These are phyloP conservation scores for Furcifer pardalis DNA, from an alignment of 2,797 vertebrate genomes.

Conservation along the genomic window DNA sequence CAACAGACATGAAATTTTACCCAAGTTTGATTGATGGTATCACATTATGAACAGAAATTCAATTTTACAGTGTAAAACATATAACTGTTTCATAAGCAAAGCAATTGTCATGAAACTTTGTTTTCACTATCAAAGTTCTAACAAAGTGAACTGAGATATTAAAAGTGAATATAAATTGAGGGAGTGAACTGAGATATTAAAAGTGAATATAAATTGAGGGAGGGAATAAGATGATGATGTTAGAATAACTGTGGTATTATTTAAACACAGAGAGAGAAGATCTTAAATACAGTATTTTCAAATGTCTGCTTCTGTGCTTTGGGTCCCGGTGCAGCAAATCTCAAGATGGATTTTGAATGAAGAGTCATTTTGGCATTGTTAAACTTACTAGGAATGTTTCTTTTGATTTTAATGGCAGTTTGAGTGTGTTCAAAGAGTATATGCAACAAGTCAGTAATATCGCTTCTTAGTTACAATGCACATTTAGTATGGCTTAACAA, in stretches of 20 bases:
- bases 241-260: neutral
- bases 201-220: neutral
- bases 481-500: neutral
- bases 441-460: conserved; percentile 21
- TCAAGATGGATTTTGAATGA: conserved; percentile 21
- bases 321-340: neutral
- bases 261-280: neutral
- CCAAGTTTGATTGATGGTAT: neutral
- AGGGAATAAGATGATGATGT: neutral
- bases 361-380: conserved; percentile 24
- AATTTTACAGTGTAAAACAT: neutral
- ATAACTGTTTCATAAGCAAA: neutral
- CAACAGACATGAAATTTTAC: neutral
- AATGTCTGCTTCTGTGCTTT: conserved; percentile 17
- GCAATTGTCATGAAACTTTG: neutral
- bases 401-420: conserved; percentile 23
- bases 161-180: neutral
- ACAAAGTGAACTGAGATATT: neutral
- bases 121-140: neutral
- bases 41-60: neutral
- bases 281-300: conserved; percentile 23
- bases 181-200: neutral
- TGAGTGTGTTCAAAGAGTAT: neutral
- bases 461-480: neutral
- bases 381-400: conserved; percentile 15